Conservation (phyloP, 2,888 invertebrate genomes). For the Rambutsinella grinnellia region DNA sequence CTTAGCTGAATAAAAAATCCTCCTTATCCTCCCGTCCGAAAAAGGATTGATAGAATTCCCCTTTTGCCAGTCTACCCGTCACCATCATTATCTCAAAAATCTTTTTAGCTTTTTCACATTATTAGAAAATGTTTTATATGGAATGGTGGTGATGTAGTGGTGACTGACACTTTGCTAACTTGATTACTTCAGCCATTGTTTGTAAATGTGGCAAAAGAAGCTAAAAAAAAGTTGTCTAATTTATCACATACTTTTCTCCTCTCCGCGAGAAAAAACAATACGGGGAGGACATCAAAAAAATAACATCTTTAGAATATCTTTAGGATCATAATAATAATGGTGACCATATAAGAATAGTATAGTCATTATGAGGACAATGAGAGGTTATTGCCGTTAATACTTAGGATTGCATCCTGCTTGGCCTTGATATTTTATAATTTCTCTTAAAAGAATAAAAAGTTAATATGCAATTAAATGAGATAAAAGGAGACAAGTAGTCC, state of each 20-base stretch:
- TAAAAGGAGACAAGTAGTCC: background rate
- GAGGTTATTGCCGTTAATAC: background rate
- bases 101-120: no score
- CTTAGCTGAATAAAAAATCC: background rate
- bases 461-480: background rate
- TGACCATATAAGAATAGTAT: background rate
- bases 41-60: slow-evolving; percentile 11
- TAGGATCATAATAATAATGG: background rate
- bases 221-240: slow-evolving; percentile 10
- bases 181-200: slow-evolving; percentile 12
- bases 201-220: background rate
- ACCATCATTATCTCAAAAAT: background rate
- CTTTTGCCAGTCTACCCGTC: background rate
- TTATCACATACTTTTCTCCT: slow-evolving; percentile 9
- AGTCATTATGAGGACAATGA: background rate
- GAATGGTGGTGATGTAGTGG: background rate
- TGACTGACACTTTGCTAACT: background rate
- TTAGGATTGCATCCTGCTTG: no score
- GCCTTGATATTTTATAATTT: no score
- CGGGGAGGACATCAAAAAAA: background rate
- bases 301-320: background rate
- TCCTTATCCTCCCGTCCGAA: slow-evolving; percentile 1
- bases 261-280: background rate
- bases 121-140: background rate
- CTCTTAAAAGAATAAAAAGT: background rate